Conservation (phyloP, 2,113 vertebrate species). For the Lontra canadensis region DNA sequence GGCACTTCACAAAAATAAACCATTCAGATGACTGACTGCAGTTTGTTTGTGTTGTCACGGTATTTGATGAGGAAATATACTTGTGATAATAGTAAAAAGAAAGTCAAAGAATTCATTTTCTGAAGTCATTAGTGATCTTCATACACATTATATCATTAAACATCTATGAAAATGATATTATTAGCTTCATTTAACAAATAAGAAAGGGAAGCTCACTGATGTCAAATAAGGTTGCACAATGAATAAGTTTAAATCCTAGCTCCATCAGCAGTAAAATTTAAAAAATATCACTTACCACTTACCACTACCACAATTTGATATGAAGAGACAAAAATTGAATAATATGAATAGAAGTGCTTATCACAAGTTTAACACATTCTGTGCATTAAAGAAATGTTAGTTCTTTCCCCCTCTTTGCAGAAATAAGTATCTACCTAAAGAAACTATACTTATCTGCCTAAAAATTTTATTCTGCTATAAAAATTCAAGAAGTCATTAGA, state of each 20-base stretch:
- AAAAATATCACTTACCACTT: neutral
- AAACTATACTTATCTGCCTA: neutral
- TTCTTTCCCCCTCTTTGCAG: neutral
- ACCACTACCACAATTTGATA: neutral
- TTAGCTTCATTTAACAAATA: neutral
- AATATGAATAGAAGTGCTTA: neutral
- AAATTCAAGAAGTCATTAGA: constrained; percentile 1
- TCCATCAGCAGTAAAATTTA: neutral
- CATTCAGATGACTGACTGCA: neutral
- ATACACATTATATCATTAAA: neutral
- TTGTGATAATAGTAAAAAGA: neutral
- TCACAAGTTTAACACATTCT: neutral
- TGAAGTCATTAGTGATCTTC: neutral
- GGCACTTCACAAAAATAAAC: neutral
- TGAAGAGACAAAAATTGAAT: neutral
- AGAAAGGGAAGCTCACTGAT: neutral
- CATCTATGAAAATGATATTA: neutral
- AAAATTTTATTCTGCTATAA: neutral
- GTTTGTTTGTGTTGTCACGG: neutral
- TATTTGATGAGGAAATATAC: neutral
- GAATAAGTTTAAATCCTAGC: neutral
- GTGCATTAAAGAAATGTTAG: neutral
- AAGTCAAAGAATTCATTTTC: neutral
- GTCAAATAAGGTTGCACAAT: neutral
- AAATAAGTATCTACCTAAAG: neutral